Evolutionary conservation across 2,797 vertebrate genomes (phyloP).

Genomic region (Eidolon dupreanum): DNA sequence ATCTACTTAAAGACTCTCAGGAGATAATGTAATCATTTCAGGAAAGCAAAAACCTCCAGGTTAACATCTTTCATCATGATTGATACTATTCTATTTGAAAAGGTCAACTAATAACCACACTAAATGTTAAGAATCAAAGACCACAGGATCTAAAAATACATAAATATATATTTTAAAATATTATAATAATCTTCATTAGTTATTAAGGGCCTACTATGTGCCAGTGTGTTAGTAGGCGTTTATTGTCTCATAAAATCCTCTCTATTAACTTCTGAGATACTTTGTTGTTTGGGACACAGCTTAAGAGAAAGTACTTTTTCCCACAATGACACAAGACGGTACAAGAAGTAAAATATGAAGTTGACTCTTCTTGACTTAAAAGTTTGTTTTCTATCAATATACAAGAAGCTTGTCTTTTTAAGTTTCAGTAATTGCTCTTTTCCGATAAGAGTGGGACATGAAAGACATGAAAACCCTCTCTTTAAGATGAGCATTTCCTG

Average conservation of each 20-base stretch:
- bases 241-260: not conserved
- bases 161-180: not conserved
- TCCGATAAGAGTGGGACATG: not conserved
- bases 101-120: not conserved
- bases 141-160: not conserved
- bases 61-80: not conserved
- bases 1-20: not conserved
- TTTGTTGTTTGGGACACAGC: not conserved
- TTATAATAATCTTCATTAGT: not conserved
- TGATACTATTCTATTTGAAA: not conserved
- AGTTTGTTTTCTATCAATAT: not conserved
- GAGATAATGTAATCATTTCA: not conserved
- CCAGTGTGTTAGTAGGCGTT: not conserved
- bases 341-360: not conserved
- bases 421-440: not conserved
- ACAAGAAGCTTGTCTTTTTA: constrained; percentile 12
- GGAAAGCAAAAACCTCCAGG: not conserved
- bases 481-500: constrained; percentile 13
- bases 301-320: not conserved
- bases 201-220: not conserved
- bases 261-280: not conserved
- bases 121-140: constrained; percentile 13
- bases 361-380: not conserved
- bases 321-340: not conserved
- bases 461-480: constrained; percentile 22